These are phyloP conservation scores for Turnix velox DNA, from an alignment of 2,113 vertebrate species.

Conservation along the genomic window DNA sequence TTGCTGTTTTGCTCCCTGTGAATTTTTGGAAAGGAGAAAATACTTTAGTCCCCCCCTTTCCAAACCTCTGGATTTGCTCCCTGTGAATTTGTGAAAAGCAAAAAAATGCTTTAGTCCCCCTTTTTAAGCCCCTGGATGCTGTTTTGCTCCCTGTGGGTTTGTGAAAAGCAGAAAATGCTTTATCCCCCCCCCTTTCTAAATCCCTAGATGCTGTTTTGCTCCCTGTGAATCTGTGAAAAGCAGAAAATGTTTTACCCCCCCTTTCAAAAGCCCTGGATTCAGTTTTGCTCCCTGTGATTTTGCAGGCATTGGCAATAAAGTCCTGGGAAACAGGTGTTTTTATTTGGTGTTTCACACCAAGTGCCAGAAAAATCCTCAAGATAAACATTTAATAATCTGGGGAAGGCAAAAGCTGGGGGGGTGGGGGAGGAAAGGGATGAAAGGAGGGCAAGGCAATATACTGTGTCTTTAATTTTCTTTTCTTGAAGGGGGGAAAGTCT, in stretches of 20 bases:
- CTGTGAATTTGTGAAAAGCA: too few relatives aligned
- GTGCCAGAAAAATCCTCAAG: neutral
- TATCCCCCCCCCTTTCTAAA: neutral
- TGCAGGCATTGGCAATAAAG: too few relatives aligned
- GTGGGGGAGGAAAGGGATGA: neutral
- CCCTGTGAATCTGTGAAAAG: neutral
- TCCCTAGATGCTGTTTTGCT: neutral
- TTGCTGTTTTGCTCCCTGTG: too few relatives aligned
- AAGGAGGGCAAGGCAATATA: neutral
- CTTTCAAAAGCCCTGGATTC: too few relatives aligned
- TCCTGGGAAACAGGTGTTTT: neutral
- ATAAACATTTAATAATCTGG: neutral
- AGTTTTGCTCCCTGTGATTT: too few relatives aligned
- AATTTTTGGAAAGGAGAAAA: too few relatives aligned
- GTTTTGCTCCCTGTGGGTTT: too few relatives aligned
- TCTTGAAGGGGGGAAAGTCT: constrained; percentile 65
- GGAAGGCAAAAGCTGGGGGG: neutral
- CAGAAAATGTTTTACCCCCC: too few relatives aligned
- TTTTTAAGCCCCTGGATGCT: too few relatives aligned
- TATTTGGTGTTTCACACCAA: neutral
- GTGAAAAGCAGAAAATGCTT: neutral
- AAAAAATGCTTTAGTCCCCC: too few relatives aligned
- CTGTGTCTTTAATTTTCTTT: constrained; percentile 80
- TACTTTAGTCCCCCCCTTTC: too few relatives aligned
- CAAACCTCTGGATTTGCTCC: too few relatives aligned